A percentile compares a stretch with the other conserved stretches of the same genome.
Evolutionary conservation across 2,888 invertebrate species (phyloP).

Genomic region (Tetheella fluctuosa): DNA sequence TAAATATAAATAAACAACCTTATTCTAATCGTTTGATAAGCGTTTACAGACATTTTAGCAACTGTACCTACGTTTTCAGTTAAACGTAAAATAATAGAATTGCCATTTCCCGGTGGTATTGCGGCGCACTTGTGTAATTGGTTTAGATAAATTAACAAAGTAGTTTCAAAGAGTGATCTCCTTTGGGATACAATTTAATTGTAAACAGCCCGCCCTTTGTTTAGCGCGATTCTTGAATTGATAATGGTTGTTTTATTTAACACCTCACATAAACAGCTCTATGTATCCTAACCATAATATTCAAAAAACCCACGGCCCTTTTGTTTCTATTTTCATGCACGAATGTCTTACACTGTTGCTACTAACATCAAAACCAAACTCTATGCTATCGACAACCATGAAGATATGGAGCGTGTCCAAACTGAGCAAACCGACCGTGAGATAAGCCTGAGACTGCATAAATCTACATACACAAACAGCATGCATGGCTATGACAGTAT

Average conservation of each 20-base stretch:
- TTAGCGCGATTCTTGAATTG: conserved; percentile 61
- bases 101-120: conserved; percentile 56
- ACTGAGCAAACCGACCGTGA: conserved; percentile 70
- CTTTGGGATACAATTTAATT: conserved; percentile 71
- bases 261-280: neutral
- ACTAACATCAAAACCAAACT: conserved; percentile 49
- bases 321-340: conserved; percentile 2
- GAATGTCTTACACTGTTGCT: conserved; percentile 25
- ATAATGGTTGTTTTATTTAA: conserved; percentile 47
- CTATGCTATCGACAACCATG: conserved; percentile 56
- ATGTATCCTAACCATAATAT: neutral
- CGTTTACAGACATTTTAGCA: neutral
- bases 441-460: conserved; percentile 75
- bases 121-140: conserved; percentile 75
- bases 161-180: conserved; percentile 76
- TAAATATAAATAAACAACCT: neutral
- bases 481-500: conserved; percentile 52
- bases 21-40: neutral
- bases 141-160: conserved; percentile 81
- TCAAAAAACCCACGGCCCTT: neutral
- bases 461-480: conserved; percentile 68
- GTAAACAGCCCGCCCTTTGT: conserved; percentile 61
- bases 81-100: conserved; percentile 68
- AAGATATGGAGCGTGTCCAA: conserved; percentile 66
- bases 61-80: conserved; percentile 50